A percentile compares a stretch with the other conserved stretches of the same genome.
These are phyloP conservation scores for Nasonia longicornis DNA, from an alignment of 1,140 invertebrate species.

Conservation along the genomic window DNA sequence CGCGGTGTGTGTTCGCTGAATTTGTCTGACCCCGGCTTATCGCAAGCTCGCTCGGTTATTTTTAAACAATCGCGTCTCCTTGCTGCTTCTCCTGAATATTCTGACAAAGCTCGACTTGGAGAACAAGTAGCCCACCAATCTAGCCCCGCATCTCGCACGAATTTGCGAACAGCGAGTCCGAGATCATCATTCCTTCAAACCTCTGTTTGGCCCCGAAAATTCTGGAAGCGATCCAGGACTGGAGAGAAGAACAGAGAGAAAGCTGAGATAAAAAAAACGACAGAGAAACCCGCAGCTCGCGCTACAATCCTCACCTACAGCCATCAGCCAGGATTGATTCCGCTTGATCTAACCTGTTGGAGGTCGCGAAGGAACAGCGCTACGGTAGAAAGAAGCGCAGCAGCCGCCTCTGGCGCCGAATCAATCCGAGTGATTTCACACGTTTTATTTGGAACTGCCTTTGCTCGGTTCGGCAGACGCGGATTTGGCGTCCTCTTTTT, in stretches of 20 bases:
- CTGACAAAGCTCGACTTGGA: no score
- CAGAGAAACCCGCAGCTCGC: conserved; percentile 1
- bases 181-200: not conserved
- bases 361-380: conserved; percentile 4
- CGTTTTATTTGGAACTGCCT: conserved; percentile 19
- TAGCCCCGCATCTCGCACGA: not conserved
- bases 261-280: not conserved
- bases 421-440: conserved; percentile 36
- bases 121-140: no score
- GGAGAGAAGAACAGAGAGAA: not conserved
- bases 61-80: no score
- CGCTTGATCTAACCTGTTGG: conserved; percentile 33
- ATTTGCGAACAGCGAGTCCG: not conserved
- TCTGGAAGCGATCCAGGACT: conserved; percentile 30
- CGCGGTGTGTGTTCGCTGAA: no score
- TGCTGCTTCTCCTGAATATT: no score
- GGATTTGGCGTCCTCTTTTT: not conserved
- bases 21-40: no score
- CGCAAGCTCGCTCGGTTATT: no score
- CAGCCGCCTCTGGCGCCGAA: conserved; percentile 7
- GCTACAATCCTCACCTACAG: not conserved
- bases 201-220: not conserved
- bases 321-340: conserved; percentile 38
- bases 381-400: not conserved
- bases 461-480: not conserved